Base-by-base conservation (phyloP, 2,888 invertebrate species). In the Drosophila cognata region DNA sequence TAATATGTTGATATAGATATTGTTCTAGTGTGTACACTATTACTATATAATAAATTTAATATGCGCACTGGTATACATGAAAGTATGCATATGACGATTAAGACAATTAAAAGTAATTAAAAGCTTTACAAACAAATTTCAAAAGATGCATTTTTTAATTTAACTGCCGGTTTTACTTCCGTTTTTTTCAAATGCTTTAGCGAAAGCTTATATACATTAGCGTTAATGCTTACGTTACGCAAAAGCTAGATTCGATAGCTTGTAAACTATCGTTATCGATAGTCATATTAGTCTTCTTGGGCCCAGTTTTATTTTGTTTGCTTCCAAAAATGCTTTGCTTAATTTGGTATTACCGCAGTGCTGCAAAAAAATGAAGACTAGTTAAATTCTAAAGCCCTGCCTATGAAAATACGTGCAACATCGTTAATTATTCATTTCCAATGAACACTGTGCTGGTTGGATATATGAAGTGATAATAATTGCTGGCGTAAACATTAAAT, bases 101-200 rank as follows among this genome's bases (percentile, higher is more conserved):
- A 78, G 78, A 78, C 78, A 81, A 71, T 61, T 81, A 71, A 48
- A 78, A 81, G 65, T 78, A 81, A 81, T 77, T 72, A 68, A 68
- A 41, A 64, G 59, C 67, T 78, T 71, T 77, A 72, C 61, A 77
- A 77, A 36, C 48, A 48, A 48, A 71, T 53, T 35, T 56, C 7
- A 38, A 50, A 29, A 1, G 29, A 36, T 72, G n/a, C 38, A 55
- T 58, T 56, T 55, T 25, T 13, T 38, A 25, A 28, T n/a, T 35
- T 36, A 25, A 36, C 18, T 28, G 16, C 11, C 7, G n/a, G 7
- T 28, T 28, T n/a, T 29, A 28, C 7, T 28, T 16, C 16, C 16
- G 41, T 38, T 77, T 56, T 13, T n/a, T 21, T 46, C 29, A 35
- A 38, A 35, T 28, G 13, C 4, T 50, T 6, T 4, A 13, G 7